Percentiles rank a stretch among this genome's conserved stretches.
phyloP scores from a whole-genome alignment of 2,888 invertebrate species.

The Thereva nobilitata region DNA sequence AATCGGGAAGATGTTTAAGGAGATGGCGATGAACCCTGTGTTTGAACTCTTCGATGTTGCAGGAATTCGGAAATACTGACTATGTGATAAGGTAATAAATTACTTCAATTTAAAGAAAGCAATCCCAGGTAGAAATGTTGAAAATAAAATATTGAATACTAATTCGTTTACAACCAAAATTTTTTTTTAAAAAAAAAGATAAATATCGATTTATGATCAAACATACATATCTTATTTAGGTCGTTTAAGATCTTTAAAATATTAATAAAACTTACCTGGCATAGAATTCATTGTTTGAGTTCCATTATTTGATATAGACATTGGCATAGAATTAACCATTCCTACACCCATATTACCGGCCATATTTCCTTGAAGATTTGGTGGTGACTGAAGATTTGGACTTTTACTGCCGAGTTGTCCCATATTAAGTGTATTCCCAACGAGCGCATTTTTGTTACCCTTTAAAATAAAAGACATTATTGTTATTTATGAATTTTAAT shows the following conservation, averaged over 20 bases:
- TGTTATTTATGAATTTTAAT: not conserved
- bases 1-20: no score
- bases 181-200: no score
- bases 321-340: constrained; percentile 69
- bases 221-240: no score
- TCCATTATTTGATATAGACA: constrained; percentile 76
- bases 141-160: not conserved
- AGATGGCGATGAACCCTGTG: no score
- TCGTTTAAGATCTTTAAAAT: not conserved
- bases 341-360: constrained; percentile 76
- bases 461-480: constrained; percentile 42
- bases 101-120: not conserved
- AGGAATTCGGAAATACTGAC: no score
- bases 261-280: constrained; percentile 61
- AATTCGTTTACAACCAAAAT: no score
- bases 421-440: constrained; percentile 69
- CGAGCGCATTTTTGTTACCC: constrained; percentile 55
- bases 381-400: constrained; percentile 83
- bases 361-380: constrained; percentile 76
- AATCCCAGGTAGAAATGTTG: not conserved
- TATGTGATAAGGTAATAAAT: not conserved
- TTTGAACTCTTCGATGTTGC: no score
- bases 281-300: constrained; percentile 75
- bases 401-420: constrained; percentile 80
- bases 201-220: no score